phyloP scores from a whole-genome alignment of 2,113 vertebrate species.

The Neolamprologus fasciatus region DNA sequence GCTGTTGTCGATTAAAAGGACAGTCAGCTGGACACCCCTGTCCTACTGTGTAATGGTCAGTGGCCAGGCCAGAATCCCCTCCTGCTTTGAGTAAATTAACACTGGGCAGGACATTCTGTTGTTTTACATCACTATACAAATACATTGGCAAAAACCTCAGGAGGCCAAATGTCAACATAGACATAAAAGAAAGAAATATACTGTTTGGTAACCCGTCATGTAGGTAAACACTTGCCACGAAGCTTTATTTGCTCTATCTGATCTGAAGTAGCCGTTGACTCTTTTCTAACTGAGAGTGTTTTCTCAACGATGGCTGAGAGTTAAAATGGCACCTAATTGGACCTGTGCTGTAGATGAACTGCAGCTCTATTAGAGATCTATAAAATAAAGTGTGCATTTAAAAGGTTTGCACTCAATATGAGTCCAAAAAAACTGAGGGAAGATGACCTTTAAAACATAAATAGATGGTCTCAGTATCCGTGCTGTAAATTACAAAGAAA shows the following conservation, averaged over 20 bases:
- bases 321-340: conserved; percentile 23
- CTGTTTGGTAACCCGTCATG: not conserved
- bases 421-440: not conserved
- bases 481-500: conserved; percentile 50
- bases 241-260: conserved; percentile 11
- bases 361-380: not conserved
- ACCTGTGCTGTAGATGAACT: conserved; percentile 7
- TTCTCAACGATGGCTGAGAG: not conserved
- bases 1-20: conserved; percentile 77
- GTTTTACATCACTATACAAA: conserved; percentile 66
- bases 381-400: conserved; percentile 12
- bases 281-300: conserved; percentile 1
- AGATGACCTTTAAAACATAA: conserved; percentile 57
- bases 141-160: conserved; percentile 44
- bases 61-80: conserved; percentile 57
- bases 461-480: conserved; percentile 16
- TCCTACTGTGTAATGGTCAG: conserved; percentile 84
- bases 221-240: conserved; percentile 6
- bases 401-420: not conserved
- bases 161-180: conserved; percentile 45
- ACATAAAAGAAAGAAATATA: not conserved
- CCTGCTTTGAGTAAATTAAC: conserved; percentile 73
- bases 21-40: conserved; percentile 79
- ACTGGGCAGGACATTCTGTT: conserved; percentile 61
- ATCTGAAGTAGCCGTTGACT: conserved; percentile 5